These are phyloP conservation scores for Gallinago stenura DNA, from an alignment of 2,797 vertebrate genomes.

Conservation along the genomic window DNA sequence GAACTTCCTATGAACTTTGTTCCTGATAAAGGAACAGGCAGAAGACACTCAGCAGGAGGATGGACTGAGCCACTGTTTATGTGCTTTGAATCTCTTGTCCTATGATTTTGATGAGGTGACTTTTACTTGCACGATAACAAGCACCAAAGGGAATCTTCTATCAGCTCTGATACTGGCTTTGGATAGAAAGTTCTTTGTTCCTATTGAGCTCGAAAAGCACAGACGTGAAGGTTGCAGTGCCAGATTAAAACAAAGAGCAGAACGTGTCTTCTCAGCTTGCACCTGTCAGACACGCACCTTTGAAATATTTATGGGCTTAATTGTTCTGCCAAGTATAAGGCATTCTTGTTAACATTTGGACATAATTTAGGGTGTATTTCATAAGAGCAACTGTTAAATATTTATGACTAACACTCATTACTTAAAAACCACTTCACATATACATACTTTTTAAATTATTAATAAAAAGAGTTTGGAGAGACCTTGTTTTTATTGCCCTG, in stretches of 20 bases:
- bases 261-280: constrained; percentile 35
- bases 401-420: constrained; percentile 76
- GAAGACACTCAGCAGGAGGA: background rate
- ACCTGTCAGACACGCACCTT: constrained; percentile 42
- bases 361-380: constrained; percentile 77
- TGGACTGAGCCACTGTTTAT: background rate
- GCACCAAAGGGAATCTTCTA: constrained; percentile 43
- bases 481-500: constrained; percentile 68
- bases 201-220: constrained; percentile 28
- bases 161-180: background rate
- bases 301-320: constrained; percentile 77
- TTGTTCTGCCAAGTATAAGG: constrained; percentile 71
- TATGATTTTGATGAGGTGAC: background rate
- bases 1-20: constrained; percentile 16
- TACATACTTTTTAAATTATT: constrained; percentile 75
- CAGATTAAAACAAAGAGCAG: constrained; percentile 32
- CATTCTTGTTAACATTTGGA: constrained; percentile 76
- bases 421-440: constrained; percentile 75
- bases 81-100: constrained; percentile 1
- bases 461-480: constrained; percentile 67
- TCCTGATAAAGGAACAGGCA: background rate
- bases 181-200: constrained; percentile 32
- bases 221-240: constrained; percentile 37
- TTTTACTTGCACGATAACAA: constrained; percentile 30
- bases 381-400: constrained; percentile 76